Percentiles rank a stretch among this genome's conserved stretches.
Conservation (phyloP, 2,888 invertebrate species). For the Cactoblastis cactorum region DNA sequence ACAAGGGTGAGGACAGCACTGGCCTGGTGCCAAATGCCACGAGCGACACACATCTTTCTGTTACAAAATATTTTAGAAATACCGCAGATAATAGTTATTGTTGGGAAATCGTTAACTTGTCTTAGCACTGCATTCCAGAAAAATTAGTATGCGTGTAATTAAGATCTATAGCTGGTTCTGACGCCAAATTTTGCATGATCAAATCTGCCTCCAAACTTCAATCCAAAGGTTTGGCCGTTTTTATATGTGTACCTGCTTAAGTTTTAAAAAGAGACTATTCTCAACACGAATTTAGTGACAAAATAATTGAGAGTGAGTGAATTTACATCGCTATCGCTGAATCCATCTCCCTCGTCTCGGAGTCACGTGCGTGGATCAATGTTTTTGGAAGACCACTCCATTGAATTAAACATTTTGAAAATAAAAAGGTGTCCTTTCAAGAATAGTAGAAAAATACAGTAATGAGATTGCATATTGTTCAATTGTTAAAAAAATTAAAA, state of each 20-base stretch:
- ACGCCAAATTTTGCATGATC: no score
- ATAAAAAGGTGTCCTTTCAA: neutral
- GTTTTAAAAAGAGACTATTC: neutral
- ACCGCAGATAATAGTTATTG: conserved; percentile 36
- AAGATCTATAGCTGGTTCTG: no score
- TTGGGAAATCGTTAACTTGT: conserved; percentile 12
- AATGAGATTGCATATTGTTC: no score
- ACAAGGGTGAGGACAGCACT: conserved; percentile 65
- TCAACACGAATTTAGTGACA: neutral
- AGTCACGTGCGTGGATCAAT: conserved; percentile 24
- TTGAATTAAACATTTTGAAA: conserved; percentile 14
- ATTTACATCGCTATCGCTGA: conserved; percentile 9
- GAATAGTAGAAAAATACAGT: no score
- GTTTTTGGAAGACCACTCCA: conserved; percentile 18
- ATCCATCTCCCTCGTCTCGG: neutral
- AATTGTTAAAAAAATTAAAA: no score
- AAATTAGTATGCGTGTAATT: no score
- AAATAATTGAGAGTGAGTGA: neutral
- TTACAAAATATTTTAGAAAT: conserved; percentile 66
- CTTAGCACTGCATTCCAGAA: neutral
- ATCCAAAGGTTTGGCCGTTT: neutral
- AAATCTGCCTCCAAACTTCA: neutral
- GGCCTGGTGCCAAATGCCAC: conserved; percentile 67
- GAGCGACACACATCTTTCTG: conserved; percentile 62
- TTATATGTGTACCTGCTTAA: no score